Percentiles rank a stretch among this genome's conserved stretches.
phyloP scores from a whole-genome alignment of 2,797 vertebrate species.

The Macrochelys suwanniensis region DNA sequence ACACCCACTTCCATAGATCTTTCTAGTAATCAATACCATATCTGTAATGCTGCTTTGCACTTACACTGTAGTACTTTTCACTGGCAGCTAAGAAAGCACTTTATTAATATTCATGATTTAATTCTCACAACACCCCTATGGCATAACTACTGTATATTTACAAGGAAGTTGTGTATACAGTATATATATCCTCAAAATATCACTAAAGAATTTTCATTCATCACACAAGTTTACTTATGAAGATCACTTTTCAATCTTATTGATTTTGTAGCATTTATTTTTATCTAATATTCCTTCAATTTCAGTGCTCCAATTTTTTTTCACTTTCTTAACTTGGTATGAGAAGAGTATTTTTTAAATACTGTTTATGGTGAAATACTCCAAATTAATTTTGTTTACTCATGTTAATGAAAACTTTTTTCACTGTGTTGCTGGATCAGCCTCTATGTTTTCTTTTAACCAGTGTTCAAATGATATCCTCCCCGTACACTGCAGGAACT shows the following conservation, averaged over 20 bases:
- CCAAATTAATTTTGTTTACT: conserved; percentile 26
- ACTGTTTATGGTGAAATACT: not conserved
- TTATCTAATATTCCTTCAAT: not conserved
- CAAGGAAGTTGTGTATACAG: not conserved
- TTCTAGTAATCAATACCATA: not conserved
- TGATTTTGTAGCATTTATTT: not conserved
- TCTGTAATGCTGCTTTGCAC: not conserved
- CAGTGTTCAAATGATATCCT: conserved; percentile 8
- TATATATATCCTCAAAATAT: not conserved
- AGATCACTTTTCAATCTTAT: not conserved
- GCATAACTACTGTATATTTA: not conserved
- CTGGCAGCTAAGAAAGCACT: not conserved
- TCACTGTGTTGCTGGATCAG: not conserved
- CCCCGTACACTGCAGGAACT: conserved; percentile 30
- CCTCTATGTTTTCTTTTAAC: conserved; percentile 42
- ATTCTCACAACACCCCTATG: not conserved
- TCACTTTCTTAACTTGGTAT: not conserved
- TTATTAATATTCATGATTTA: not conserved
- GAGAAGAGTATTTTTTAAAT: not conserved
- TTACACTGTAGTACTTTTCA: not conserved
- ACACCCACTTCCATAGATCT: not conserved
- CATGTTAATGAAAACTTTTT: not conserved
- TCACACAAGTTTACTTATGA: not conserved
- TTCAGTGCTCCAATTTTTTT: not conserved
- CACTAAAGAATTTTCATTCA: not conserved